phyloP scores from a whole-genome alignment of 2,797 vertebrate species.

The Tachyglossus aculeatus region DNA sequence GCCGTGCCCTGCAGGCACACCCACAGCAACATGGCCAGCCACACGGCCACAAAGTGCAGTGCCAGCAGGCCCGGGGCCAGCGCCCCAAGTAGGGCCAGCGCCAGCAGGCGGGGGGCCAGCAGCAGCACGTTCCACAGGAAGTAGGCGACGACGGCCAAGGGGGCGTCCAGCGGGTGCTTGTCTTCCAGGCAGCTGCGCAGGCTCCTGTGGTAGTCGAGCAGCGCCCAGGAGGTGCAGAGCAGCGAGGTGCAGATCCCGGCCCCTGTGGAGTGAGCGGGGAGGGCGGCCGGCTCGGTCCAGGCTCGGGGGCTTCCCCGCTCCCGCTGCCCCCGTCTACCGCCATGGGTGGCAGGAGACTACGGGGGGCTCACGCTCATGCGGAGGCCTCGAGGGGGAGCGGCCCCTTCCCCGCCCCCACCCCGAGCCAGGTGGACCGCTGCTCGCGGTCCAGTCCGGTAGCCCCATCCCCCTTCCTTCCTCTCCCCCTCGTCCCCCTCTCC shows the following conservation, averaged over 20 bases:
- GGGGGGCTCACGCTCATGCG: neutral
- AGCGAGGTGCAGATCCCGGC: constrained; percentile 82
- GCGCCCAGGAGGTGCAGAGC: constrained; percentile 90
- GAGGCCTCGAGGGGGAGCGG: no score
- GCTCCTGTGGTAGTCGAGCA: constrained; percentile 93
- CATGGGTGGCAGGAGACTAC: neutral
- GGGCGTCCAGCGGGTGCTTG: constrained; percentile 79
- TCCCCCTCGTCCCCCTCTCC: no score
- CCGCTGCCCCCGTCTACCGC: neutral
- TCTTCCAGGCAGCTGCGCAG: constrained; percentile 88
- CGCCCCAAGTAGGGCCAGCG: constrained; percentile 82
- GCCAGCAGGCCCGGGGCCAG: constrained; percentile 74
- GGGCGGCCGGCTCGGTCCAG: neutral
- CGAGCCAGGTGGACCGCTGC: rapidly evolving
- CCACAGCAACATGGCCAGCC: constrained; percentile 84
- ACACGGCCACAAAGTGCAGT: constrained; percentile 81
- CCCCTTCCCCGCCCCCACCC: neutral
- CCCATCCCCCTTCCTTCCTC: no score
- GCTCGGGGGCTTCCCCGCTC: neutral
- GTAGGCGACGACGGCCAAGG: constrained; percentile 82
- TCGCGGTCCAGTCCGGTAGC: no score
- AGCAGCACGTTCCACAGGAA: constrained; percentile 95
- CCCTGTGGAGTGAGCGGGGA: constrained; percentile 69
- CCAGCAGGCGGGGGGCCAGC: constrained; percentile 83
- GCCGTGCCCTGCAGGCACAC: constrained; percentile 81